A percentile compares a stretch with the other conserved stretches of the same genome.
These are phyloP conservation scores for Hydra vulgaris DNA, from an alignment of 30 jellyfish, hydroid and myxozoan species.

Conservation along the genomic window DNA sequence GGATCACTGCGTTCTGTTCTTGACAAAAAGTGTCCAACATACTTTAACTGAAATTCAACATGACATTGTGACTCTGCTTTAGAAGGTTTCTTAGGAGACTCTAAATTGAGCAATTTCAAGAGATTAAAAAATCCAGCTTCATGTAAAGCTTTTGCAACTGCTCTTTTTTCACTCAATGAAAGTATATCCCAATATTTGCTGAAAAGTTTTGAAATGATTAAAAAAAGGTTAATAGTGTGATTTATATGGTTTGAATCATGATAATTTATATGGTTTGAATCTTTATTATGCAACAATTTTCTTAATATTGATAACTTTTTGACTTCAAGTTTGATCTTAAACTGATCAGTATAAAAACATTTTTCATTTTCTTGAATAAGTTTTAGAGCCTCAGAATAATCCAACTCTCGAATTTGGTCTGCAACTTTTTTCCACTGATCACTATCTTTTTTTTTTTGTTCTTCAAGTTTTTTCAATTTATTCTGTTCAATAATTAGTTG, in stretches of 20 bases:
- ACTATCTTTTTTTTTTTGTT: not conserved
- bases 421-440: not conserved
- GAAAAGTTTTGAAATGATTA: not conserved
- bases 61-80: not conserved
- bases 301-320: not conserved
- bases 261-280: too few species aligned
- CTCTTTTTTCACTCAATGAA: not conserved
- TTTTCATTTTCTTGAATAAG: not conserved
- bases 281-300: not conserved
- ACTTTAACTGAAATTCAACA: slow-evolving; percentile 14
- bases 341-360: not conserved
- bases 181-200: not conserved
- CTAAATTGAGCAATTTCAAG: not conserved
- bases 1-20: slow-evolving; percentile 15
- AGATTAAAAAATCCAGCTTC: not conserved
- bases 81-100: not conserved
- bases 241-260: too few species aligned
- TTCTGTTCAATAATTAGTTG: not conserved
- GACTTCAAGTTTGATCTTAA: not conserved
- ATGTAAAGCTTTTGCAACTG: not conserved
- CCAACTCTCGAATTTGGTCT: not conserved
- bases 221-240: not conserved
- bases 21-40: slow-evolving; percentile 12
- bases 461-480: not conserved
- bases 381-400: not conserved